Percentiles rank a stretch among this genome's conserved stretches.
Conservation (phyloP, 2,888 invertebrate species). For the Temnothorax rugatulus region DNA sequence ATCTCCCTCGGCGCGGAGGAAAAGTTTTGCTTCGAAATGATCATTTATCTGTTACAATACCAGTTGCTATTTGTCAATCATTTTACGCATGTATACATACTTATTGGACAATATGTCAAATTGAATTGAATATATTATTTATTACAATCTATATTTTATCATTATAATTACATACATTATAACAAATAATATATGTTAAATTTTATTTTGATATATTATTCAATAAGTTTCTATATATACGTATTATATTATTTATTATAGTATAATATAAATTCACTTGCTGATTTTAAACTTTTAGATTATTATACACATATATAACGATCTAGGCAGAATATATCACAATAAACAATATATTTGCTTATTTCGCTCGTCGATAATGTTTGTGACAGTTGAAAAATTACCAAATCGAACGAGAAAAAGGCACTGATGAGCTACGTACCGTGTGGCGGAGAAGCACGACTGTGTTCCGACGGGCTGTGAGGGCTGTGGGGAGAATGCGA, state of each 20-base stretch:
- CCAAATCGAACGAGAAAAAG: no score
- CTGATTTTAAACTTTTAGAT: no score
- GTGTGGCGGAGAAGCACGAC: constrained; percentile 85
- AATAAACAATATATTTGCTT: neutral
- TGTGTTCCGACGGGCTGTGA: constrained; percentile 85
- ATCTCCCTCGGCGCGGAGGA: neutral
- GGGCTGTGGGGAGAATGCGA: constrained; percentile 84
- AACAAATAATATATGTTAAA: no score
- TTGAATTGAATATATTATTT: neutral
- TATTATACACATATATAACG: no score
- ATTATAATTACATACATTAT: neutral
- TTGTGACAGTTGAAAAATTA: neutral
- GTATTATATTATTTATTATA: no score
- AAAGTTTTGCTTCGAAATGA: neutral
- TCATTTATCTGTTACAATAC: neutral
- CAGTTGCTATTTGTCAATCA: neutral
- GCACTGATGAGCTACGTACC: constrained; percentile 73
- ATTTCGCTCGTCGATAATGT: neutral
- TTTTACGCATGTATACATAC: neutral
- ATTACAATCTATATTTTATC: neutral
- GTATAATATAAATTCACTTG: no score
- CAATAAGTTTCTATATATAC: no score
- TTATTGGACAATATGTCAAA: neutral
- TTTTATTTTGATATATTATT: no score
- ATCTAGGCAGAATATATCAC: neutral